A percentile compares a stretch with the other conserved stretches of the same genome.
These are phyloP conservation scores for Rhamphomyia laevipes DNA, from an alignment of 2,888 invertebrate genomes.

Conservation along the genomic window DNA sequence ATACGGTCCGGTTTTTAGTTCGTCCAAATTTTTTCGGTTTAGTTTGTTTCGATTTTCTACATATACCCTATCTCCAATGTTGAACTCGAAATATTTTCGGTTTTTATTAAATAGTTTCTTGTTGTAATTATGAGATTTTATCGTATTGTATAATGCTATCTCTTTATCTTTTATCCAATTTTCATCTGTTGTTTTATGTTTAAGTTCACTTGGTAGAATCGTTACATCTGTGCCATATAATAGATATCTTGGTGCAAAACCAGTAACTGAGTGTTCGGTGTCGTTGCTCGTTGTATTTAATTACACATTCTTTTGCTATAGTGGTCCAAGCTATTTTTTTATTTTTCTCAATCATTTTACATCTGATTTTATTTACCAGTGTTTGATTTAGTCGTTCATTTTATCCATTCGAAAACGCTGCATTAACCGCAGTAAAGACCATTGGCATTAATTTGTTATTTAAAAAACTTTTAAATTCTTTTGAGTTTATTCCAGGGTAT, in stretches of 20 bases:
- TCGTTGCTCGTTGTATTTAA: neutral
- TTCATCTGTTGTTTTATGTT: too few relatives aligned
- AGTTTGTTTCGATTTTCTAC: too few relatives aligned
- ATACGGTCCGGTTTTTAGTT: too few relatives aligned
- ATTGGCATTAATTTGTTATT: conserved; percentile 13
- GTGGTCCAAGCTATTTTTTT: neutral
- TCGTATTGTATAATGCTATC: too few relatives aligned
- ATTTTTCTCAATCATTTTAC: neutral
- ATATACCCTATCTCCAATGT: too few relatives aligned
- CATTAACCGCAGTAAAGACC: conserved; percentile 10
- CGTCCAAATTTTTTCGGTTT: too few relatives aligned
- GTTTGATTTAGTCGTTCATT: conserved; percentile 14
- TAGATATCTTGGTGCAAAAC: neutral
- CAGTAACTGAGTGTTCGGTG: too few relatives aligned
- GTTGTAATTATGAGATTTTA: too few relatives aligned
- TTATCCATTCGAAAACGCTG: conserved; percentile 13
- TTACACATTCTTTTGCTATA: neutral
- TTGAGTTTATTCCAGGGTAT: conserved; percentile 24
- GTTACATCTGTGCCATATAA: neutral
- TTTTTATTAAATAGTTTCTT: too few relatives aligned
- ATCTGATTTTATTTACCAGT: neutral
- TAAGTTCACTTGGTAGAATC: too few relatives aligned
- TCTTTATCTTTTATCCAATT: too few relatives aligned
- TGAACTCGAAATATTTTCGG: too few relatives aligned
- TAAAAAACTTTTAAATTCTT: conserved; percentile 22